Conservation (phyloP, 2,113 vertebrate species). For the Cololabis saira region DNA sequence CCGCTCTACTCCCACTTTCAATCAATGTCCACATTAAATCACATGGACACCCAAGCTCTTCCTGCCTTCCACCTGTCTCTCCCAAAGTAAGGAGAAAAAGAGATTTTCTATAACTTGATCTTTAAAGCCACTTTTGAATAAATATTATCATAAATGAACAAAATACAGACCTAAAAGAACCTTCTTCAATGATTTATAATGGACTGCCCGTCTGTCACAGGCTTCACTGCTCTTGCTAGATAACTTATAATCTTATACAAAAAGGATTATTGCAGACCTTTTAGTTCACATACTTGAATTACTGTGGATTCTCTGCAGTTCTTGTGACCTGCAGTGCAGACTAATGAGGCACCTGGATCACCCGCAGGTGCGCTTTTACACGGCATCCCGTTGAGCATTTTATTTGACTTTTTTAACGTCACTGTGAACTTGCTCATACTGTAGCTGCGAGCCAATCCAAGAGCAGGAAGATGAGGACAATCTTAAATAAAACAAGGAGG, state of each 20-base stretch:
- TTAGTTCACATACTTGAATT: slow-evolving; percentile 12
- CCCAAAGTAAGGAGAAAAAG: neutral
- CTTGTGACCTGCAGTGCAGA: neutral
- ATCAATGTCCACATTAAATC: slow-evolving; percentile 46
- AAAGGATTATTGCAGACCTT: neutral
- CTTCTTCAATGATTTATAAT: neutral
- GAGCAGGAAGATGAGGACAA: too few relatives aligned
- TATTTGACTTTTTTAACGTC: neutral
- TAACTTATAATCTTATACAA: neutral
- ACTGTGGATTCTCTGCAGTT: slow-evolving; percentile 13
- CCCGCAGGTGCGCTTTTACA: neutral
- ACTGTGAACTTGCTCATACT: too few relatives aligned
- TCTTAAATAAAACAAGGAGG: too few relatives aligned
- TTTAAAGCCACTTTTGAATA: neutral
- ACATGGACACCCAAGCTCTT: slow-evolving; percentile 30
- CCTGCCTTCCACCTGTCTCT: slow-evolving; percentile 30
- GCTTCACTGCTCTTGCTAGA: neutral
- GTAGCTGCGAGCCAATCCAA: too few relatives aligned
- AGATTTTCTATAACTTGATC: neutral
- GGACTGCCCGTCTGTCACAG: too few relatives aligned
- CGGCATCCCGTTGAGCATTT: too few relatives aligned
- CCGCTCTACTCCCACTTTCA: slow-evolving; percentile 29
- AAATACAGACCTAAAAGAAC: neutral
- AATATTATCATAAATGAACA: too few relatives aligned
- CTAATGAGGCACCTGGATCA: slow-evolving; percentile 35